phyloP scores from a whole-genome alignment of 2,888 invertebrate species.

The Bombylius major region DNA sequence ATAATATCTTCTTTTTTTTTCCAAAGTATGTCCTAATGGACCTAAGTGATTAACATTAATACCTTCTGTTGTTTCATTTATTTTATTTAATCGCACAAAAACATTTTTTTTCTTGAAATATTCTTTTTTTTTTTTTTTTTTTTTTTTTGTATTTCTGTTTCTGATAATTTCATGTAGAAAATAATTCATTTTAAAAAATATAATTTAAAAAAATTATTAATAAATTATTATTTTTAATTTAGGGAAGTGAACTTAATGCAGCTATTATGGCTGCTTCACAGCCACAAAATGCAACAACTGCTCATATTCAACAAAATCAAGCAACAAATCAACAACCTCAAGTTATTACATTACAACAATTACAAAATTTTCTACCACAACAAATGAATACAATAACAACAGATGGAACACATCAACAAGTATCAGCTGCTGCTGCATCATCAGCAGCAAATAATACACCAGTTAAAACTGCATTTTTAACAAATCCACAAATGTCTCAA shows the following conservation, averaged over 20 bases:
- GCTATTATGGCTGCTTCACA: conserved; percentile 21
- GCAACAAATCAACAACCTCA: conserved; percentile 13
- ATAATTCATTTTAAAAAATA: too few species aligned
- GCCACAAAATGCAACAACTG: conserved; percentile 13
- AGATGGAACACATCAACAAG: conserved; percentile 6
- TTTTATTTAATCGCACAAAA: too few species aligned
- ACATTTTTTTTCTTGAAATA: neutral
- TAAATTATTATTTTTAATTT: neutral
- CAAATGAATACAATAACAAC: conserved; percentile 15
- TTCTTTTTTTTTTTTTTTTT: neutral
- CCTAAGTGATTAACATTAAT: too few species aligned
- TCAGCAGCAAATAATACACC: conserved; percentile 16
- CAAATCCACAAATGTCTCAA: conserved; percentile 19
- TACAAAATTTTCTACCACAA: conserved; percentile 20
- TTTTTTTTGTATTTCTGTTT: neutral
- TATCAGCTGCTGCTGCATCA: conserved; percentile 12
- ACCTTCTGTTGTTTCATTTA: too few species aligned
- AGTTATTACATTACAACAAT: conserved; percentile 19
- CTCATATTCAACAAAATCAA: conserved; percentile 10
- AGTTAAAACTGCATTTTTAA: conserved; percentile 17
- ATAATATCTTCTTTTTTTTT: too few species aligned
- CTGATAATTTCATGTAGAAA: neutral
- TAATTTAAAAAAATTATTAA: too few species aligned
- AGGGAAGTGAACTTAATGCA: conserved; percentile 20
- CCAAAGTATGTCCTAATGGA: too few species aligned